Percentiles rank a stretch among this genome's conserved stretches.
phyloP scores from a whole-genome alignment of 2,113 vertebrate species.

The Dasyornis broadbenti region DNA sequence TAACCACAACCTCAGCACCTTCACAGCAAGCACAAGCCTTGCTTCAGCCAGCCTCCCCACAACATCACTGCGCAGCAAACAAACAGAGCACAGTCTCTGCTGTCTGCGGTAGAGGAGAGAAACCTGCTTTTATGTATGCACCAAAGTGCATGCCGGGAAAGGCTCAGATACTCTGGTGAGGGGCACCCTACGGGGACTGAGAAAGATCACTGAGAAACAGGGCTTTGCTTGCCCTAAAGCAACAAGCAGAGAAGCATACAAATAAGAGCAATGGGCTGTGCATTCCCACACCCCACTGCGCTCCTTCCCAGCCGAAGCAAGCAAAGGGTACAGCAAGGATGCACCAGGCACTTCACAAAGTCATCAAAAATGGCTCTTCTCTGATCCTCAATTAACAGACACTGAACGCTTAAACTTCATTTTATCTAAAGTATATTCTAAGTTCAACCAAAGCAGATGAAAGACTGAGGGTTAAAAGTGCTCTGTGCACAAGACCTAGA shows the following conservation, averaged over 20 bases:
- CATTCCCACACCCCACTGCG: background rate
- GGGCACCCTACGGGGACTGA: slow-evolving; percentile 37
- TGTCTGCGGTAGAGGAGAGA: background rate
- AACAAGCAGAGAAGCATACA: slow-evolving; percentile 12
- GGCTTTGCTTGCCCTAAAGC: slow-evolving; percentile 1
- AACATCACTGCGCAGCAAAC: background rate
- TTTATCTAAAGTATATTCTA: background rate
- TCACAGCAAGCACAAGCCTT: background rate
- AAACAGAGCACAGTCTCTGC: background rate
- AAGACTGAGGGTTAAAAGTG: background rate
- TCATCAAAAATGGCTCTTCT: background rate
- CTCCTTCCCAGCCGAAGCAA: background rate
- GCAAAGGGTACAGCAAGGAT: background rate
- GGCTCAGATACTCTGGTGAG: slow-evolving; percentile 3
- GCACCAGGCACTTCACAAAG: background rate
- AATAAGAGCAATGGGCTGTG: background rate
- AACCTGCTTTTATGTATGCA: slow-evolving; percentile 21
- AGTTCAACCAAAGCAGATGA: background rate
- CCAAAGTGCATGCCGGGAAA: slow-evolving; percentile 8
- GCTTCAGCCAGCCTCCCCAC: background rate
- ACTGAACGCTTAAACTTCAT: background rate
- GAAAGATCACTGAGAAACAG: background rate
- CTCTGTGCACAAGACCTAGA: background rate
- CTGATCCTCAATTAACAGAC: background rate
- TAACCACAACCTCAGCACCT: slow-evolving; percentile 5